Base-by-base conservation (phyloP, 92 coral and sea anemone genomes). In the Porites divaricata region DNA sequence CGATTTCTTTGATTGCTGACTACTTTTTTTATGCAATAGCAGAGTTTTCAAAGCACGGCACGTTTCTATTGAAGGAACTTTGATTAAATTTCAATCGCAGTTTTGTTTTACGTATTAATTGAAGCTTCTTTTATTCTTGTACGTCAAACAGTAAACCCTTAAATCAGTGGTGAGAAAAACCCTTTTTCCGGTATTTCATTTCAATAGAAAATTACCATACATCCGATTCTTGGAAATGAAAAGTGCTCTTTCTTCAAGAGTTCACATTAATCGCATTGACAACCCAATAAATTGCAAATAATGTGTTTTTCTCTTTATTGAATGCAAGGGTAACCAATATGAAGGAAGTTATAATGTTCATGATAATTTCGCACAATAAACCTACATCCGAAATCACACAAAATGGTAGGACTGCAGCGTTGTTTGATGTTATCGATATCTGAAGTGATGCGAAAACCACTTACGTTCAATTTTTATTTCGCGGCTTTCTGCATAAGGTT, bases 211-310 rank as follows among this genome's bases (percentile, higher is more conserved):
- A 56, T 80, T 56, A 67, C 49, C 57, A 35, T 41, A 25, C 75
- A 80, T 80, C 85, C 85, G 85, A 80, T 54, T 69, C 83, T 78
- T 82, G 91, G 91, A 88, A 88, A 88, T 88, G 64, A 72, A 83
- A 78, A 54, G 76, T 69, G 80, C 59, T 78, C 58, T 76, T 61
- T 88, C 63, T 64, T 58, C 79, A 41, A 81, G 85, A 77, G 54
- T n/a, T 12, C 63, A 65, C 83, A 49, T 64, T 78, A 78, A 68
- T 70, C 45, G 48, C 49, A 50, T 45, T 66, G 11, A 64, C 61
- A 76, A 78, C n/a, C 23, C 72, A 51, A 64, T 65, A 49, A 63
- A 41, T 49, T 15, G 49, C 49, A 21, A 63, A 63, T 62, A n/a
- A 10, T 12, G 73, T 45, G 63, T 20, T 21, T 49, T 67, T 41